Base-by-base conservation (phyloP, 2,888 invertebrate species). In the Callyntrura guangdongensis region DNA sequence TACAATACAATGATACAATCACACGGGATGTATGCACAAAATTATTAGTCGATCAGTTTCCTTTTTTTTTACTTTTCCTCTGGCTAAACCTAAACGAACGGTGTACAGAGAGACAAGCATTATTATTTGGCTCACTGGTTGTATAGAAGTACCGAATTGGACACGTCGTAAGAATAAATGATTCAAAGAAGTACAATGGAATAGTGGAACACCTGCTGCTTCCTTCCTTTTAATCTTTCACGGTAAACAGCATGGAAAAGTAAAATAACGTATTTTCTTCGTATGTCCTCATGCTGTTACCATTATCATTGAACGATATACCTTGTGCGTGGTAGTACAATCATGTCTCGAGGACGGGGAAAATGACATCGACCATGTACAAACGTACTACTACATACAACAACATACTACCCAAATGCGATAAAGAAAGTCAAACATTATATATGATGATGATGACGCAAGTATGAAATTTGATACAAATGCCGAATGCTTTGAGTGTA, bases 211-310 rank as follows among this genome's bases (percentile, higher is more conserved):
- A 89, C 89, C 89, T 89, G 89, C 89, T 89, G 89, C 89, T 84
- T 89, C 89, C 89, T 89, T 77, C 89, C 84, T 89, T 89, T 89
- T 89, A 83, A 83, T 89, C 81, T 89, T 74, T 74, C 56, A 79
- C 27, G 59, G 79, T 83, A 49, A 9, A 25, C 9, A 36, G 56
- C 14, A 59, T n/a, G 61, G 11, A 61, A 45, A 45, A 27, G 36
- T 12, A 53, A 56, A 81, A 27, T 25, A 12, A 53, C 53, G 5
- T n/a, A 47, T 27, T 56, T 14, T 14, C 20, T 79, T 79, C 64
- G 22, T 74, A n/a, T 22, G 11, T 11, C 12, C 53, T 53, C 2
- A 53, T 14, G 53, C 11, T 53, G 1, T 53, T 14, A 53, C 11
- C 14, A 14, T 53, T 53, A 53, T 9, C 53, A 14, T 2, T 53